These are phyloP conservation scores for Phalanger gymnotis DNA, from an alignment of 2,797 vertebrate genomes.

Conservation along the genomic window DNA sequence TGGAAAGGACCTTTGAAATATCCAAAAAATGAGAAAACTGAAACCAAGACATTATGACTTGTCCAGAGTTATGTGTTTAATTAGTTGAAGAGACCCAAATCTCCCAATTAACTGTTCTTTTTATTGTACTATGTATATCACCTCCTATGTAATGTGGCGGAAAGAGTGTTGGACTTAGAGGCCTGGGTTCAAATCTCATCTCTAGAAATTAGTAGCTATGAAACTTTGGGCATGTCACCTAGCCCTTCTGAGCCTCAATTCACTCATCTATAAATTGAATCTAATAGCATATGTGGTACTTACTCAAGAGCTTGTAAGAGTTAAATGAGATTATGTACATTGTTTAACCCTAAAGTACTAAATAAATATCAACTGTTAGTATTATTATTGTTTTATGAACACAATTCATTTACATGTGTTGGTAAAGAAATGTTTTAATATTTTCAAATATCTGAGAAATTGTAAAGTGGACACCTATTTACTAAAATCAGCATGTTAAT, in stretches of 20 bases:
- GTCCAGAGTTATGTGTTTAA: constrained; percentile 15
- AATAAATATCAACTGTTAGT: background rate
- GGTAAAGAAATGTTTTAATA: background rate
- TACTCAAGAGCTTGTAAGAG: background rate
- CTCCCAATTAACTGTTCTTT: constrained; percentile 18
- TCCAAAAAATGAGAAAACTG: constrained; percentile 39
- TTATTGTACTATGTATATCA: background rate
- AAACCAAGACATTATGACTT: constrained; percentile 13
- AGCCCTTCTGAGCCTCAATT: background rate
- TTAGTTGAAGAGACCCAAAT: background rate
- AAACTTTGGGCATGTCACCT: background rate
- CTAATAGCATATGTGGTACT: background rate
- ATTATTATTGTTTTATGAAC: background rate
- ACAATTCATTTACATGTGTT: background rate
- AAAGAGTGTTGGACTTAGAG: background rate
- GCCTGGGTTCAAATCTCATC: background rate
- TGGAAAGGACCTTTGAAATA: constrained; percentile 28
- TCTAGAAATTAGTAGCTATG: background rate
- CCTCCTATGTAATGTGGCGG: background rate
- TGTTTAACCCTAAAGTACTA: background rate
- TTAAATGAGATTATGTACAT: background rate
- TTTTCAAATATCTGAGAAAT: background rate
- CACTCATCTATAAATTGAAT: background rate
- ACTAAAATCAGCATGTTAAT: background rate
- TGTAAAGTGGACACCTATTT: background rate